Conservation (phyloP, 2,888 invertebrate species). For the Oligia fasciuncula region DNA sequence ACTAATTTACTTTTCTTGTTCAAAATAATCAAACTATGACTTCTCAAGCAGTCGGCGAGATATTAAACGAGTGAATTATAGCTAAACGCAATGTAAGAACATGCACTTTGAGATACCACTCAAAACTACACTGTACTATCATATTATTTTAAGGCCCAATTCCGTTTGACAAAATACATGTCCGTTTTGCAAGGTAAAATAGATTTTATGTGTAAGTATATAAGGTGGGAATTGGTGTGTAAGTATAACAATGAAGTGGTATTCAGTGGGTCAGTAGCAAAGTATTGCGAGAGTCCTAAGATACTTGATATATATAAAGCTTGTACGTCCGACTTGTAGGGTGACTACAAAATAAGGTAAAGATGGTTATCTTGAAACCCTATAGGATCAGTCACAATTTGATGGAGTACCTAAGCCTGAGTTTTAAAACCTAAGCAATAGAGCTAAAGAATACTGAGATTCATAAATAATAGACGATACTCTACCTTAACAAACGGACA, state of each 20-base stretch:
- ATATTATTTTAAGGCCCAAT: not conserved
- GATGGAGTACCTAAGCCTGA: no score
- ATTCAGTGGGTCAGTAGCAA: conserved; percentile 56
- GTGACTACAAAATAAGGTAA: not conserved
- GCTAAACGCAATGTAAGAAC: conserved; percentile 17
- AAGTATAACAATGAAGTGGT: conserved; percentile 19
- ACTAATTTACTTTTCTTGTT: conserved; percentile 5
- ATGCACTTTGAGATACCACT: not conserved
- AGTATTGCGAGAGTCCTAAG: conserved; percentile 47
- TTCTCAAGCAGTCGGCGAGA: conserved; percentile 30
- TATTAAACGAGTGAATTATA: conserved; percentile 50
- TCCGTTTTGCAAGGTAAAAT: not conserved
- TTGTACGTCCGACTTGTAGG: conserved; percentile 40
- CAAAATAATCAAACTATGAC: conserved; percentile 38
- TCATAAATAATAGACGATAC: not conserved
- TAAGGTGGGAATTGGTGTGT: conserved; percentile 22
- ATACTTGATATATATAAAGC: conserved; percentile 51
- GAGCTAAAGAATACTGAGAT: not conserved
- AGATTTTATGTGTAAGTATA: accelerated
- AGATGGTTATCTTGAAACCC: not conserved
- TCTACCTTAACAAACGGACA: no score
- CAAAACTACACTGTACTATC: not conserved
- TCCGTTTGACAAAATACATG: not conserved
- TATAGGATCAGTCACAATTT: not conserved
- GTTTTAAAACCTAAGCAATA: not conserved